Evolutionary conservation across 2,113 vertebrate species (phyloP), one percentile per base, ranked within the genome.

Genomic region (Vulpes ferrilata): DNA sequence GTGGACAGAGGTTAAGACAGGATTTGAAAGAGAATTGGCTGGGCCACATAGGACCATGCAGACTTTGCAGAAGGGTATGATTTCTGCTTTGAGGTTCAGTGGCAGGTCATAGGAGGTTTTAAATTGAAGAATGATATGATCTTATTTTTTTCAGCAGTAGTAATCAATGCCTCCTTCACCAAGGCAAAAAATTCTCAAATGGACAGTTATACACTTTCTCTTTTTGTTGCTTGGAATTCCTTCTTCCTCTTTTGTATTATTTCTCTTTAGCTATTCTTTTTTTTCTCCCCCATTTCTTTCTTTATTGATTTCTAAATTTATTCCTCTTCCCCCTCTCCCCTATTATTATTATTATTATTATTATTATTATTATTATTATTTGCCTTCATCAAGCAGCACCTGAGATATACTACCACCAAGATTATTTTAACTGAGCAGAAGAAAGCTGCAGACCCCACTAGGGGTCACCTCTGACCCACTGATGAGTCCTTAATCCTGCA

Each of bases 401-500:
- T 83, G 38, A 65, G 19, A 23, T 16, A 20, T 11, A 38, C 30
- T 62, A 17, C 10, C 16, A 3, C 17, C 82, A 5, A 80, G 11
- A 16, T 83, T 62, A 85, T 71, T 96, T 96, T 48, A 65, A 78
- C 11, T 19, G 13, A 92, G 25, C 2, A 32, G 59, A 89, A 83
- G 67, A 84, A 48, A 93, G 43, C 57, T 57, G 2, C n/a, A 92
- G 95, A 96, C 87, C 97, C 98, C 97, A 98, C 98, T 97, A 98
- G 98, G 79, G 98, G 98, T 98, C 97, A 98, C 97, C 97, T 98
- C 97, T 97, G 97, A 96, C 95, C 38, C 88, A 98, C 79, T 15
- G 73, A 95, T 95, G 90, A 80, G 57, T 78, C 79, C 12, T 78
- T 90, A 53, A 89, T 35, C 30, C 7, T 64, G 48, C 16, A 83